A percentile compares a stretch with the other conserved stretches of the same genome.
Conservation (phyloP, 1,140 invertebrate species). For the Olivierus martensii region DNA sequence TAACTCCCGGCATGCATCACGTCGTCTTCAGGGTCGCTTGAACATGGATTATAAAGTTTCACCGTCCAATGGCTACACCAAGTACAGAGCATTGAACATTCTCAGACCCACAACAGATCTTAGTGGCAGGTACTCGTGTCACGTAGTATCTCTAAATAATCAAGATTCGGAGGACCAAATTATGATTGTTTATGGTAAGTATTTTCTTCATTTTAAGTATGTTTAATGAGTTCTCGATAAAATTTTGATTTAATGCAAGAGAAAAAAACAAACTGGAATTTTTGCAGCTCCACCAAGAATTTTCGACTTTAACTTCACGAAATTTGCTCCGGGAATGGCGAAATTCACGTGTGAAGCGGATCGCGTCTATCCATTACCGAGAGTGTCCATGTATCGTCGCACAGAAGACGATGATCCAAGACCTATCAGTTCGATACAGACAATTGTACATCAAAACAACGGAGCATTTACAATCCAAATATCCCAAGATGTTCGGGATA, state of each 20-base stretch:
- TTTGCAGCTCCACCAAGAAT: too few relatives aligned
- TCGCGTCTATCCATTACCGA: not conserved
- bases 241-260: too few relatives aligned
- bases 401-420: not conserved
- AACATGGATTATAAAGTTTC: slow-evolving; percentile 52
- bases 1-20: slow-evolving; percentile 42
- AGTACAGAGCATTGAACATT: slow-evolving; percentile 60
- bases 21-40: slow-evolving; percentile 46
- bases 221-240: too few relatives aligned
- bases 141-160: slow-evolving; percentile 18
- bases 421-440: too few relatives aligned
- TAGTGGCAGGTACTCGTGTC: slow-evolving; percentile 22
- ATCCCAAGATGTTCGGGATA: too few relatives aligned
- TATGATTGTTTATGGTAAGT: slow-evolving; percentile 22
- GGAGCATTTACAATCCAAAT: too few relatives aligned
- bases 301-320: too few relatives aligned
- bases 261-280: too few relatives aligned
- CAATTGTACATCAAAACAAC: too few relatives aligned
- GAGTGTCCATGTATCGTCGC: not conserved
- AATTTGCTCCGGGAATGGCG: too few relatives aligned
- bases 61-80: slow-evolving; percentile 35
- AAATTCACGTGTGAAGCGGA: not conserved
- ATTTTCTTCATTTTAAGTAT: not conserved
- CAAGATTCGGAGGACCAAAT: slow-evolving; percentile 16
- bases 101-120: slow-evolving; percentile 48